Conservation (phyloP, 2,113 vertebrate species). For the Shinisaurus crocodilurus region DNA sequence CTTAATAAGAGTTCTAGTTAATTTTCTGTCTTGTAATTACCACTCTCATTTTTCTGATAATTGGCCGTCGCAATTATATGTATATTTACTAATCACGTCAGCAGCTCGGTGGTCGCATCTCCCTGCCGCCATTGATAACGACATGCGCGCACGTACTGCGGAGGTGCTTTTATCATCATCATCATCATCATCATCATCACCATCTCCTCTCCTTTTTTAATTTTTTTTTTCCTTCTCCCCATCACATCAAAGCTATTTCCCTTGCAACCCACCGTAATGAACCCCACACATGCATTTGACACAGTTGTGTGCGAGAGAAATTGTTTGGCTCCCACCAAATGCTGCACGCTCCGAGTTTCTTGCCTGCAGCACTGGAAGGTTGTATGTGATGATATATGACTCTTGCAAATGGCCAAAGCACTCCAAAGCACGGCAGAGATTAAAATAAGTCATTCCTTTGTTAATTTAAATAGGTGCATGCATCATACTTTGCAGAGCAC, state of each 20-base stretch:
- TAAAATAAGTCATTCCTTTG: constrained; percentile 97
- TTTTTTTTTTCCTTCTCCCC: constrained; percentile 74
- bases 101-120: constrained; percentile 79
- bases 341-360: constrained; percentile 85
- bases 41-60: constrained; percentile 99
- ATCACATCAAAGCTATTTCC: constrained; percentile 93
- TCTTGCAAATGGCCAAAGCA: constrained; percentile 90
- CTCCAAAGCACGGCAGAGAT: constrained; percentile 92
- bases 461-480: constrained; percentile 99
- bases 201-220: background rate
- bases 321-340: constrained; percentile 89
- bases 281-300: constrained; percentile 93
- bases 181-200: background rate
- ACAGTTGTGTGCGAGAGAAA: constrained; percentile 91
- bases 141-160: constrained; percentile 77
- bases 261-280: constrained; percentile 83
- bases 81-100: constrained; percentile 98
- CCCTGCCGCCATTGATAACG: constrained; percentile 85
- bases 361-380: constrained; percentile 89
- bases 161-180: constrained; percentile 87
- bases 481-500: constrained; percentile 94
- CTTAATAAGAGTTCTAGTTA: constrained; percentile 97
- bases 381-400: constrained; percentile 94
- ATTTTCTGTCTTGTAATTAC: constrained; percentile 99
- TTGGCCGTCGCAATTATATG: constrained; percentile 99